Conservation (phyloP, 2,797 vertebrate species). For the Rhynchotus rufescens region DNA sequence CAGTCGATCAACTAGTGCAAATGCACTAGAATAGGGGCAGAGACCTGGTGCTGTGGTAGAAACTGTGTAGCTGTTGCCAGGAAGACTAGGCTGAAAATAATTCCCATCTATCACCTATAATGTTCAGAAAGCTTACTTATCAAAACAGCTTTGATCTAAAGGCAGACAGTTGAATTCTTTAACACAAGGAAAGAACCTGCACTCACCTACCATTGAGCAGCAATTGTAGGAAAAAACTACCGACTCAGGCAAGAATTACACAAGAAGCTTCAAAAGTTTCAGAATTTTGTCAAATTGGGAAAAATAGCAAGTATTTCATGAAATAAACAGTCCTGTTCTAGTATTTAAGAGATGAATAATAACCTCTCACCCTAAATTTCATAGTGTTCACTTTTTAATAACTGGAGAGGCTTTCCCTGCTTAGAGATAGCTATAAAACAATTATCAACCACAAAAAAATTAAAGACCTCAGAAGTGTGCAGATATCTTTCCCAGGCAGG, state of each 20-base stretch:
- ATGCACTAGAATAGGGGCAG: not conserved
- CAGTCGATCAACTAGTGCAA: not conserved
- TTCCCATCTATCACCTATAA: rapidly evolving
- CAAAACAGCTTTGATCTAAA: not conserved
- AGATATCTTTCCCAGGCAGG: not conserved
- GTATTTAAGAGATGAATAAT: not conserved
- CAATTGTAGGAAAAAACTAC: not conserved
- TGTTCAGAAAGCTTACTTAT: not conserved
- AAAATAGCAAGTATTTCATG: not conserved
- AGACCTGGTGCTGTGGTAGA: no score
- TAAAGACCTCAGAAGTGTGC: not conserved
- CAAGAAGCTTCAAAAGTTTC: not conserved
- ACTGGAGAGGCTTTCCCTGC: not conserved
- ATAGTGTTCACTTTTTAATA: not conserved
- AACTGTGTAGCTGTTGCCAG: not conserved
- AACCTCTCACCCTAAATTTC: not conserved
- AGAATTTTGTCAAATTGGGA: not conserved
- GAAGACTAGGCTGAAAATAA: not conserved
- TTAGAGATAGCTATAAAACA: not conserved
- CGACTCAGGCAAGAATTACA: not conserved
- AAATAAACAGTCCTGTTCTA: not conserved
- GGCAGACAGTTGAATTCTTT: not conserved
- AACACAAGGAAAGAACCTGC: rapidly evolving
- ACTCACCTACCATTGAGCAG: not conserved
- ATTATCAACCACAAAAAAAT: not conserved